phyloP scores from a whole-genome alignment of 2,113 vertebrate genomes.

The Myotis lucifugus region DNA sequence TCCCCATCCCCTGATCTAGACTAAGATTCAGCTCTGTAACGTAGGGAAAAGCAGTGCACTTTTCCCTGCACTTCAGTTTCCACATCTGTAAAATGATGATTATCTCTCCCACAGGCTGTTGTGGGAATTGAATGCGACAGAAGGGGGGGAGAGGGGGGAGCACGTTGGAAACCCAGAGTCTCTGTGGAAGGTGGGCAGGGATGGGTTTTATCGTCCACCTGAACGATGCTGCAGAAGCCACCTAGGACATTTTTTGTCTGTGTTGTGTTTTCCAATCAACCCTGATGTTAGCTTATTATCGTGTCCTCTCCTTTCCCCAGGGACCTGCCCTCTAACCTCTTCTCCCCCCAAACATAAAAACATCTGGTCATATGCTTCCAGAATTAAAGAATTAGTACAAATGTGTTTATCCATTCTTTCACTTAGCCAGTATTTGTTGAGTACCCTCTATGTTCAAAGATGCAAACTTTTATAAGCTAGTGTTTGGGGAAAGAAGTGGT shows the following conservation, averaged over 20 bases:
- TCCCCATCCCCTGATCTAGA: neutral
- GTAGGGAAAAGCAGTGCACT: neutral
- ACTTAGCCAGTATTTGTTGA: neutral
- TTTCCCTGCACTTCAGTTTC: conserved; percentile 38
- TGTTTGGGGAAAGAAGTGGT: neutral
- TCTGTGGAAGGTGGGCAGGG: neutral
- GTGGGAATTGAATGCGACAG: neutral
- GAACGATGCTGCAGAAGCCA: neutral
- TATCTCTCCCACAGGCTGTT: neutral
- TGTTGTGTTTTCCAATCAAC: neutral
- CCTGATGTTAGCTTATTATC: neutral
- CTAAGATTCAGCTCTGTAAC: neutral
- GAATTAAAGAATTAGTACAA: neutral
- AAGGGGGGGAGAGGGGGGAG: neutral
- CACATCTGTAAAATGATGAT: neutral
- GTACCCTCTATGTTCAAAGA: neutral
- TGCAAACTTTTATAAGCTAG: neutral
- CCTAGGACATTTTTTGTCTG: neutral
- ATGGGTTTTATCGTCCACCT: neutral
- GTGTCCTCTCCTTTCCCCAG: neutral
- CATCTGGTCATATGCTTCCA: neutral
- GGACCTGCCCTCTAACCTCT: neutral
- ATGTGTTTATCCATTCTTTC: neutral
- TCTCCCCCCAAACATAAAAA: neutral
- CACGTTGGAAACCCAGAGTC: neutral